Evolutionary conservation across 2,888 invertebrate genomes (phyloP).

Genomic region (Mimumesa dahlbomi): DNA sequence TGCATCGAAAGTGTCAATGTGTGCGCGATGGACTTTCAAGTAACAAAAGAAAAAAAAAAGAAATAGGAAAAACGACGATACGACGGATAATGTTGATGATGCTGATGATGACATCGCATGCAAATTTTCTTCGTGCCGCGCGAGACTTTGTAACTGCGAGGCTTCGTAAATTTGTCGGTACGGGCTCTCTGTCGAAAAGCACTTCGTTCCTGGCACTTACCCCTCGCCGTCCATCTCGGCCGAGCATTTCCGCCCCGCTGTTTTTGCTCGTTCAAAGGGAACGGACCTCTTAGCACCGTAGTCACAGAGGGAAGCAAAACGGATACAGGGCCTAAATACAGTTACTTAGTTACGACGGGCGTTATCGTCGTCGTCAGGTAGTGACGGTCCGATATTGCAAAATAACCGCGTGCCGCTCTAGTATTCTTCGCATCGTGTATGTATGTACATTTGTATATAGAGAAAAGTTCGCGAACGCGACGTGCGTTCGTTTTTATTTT

Average conservation of each 20-base stretch:
- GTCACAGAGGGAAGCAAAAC: constrained; percentile 42
- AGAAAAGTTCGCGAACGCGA: not conserved
- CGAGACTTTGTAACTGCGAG: not conserved
- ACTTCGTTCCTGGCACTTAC: constrained; percentile 46
- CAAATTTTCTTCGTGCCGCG: not conserved
- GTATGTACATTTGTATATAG: not conserved
- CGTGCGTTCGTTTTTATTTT: too few species aligned
- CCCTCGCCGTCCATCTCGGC: constrained; percentile 46
- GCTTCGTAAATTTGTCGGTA: constrained; percentile 11
- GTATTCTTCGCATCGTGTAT: too few species aligned
- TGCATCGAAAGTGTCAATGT: too few species aligned
- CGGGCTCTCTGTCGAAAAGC: constrained; percentile 27
- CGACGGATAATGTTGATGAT: too few species aligned
- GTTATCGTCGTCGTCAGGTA: not conserved
- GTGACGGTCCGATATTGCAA: not conserved
- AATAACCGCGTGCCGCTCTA: too few species aligned
- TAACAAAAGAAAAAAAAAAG: too few species aligned
- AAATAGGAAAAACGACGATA: too few species aligned
- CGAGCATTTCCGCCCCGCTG: constrained; percentile 54
- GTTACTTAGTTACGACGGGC: not conserved
- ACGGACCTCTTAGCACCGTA: constrained; percentile 44
- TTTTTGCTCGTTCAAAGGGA: constrained; percentile 56
- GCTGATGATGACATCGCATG: too few species aligned
- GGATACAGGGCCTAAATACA: constrained; percentile 47
- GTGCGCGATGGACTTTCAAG: too few species aligned